Base-by-base conservation (phyloP, 2,888 invertebrate species). In the Mythimna lalbum region DNA sequence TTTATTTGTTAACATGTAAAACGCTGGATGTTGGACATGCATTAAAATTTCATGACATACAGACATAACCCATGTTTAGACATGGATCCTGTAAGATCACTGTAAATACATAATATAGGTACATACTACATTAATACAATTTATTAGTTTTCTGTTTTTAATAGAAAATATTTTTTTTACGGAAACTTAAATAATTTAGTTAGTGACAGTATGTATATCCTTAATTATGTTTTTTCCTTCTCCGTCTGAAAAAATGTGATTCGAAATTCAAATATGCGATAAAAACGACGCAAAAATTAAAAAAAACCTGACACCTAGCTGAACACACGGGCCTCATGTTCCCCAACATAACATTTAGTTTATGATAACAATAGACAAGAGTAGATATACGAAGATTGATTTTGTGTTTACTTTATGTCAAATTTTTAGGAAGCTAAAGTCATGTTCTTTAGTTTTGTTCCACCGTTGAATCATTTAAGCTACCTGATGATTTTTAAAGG, bases 341-440 rank as follows among this genome's bases (percentile, higher is more conserved):
- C 27, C 39, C 43, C 56, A 70, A 70, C 63, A 78, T 52, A 81
- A 82, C 71, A 81, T 81, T 79, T 63, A 27, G 47, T 71, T 67
- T 50, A 56, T 63, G 78, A 82, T 78, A 53, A 81, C 21, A 71
- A 66, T 14, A 63, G 47, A 68, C 59, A 60, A 50, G 49, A 66
- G 6, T 43, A 50, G 36, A 36, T 10, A 36, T 27, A 21, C 23
- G 33, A 71, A 66, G 82, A 78, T 78, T 71, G 78, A 78, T 81
- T 31, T 55, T 63, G 50, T 31, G 50, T 49, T 31, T 21, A 36
- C 27, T n/a, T n/a, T 47, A 21, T 31, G 33, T 50, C 55, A 2
- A 27, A 23, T 55, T 55, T 60, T 43, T 47, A n/a, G 36, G 55
- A 33, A 43, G 39, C 14, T 1, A n/a, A 19, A 33, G 0, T 60